Percentiles rank a stretch among this genome's conserved stretches.
These are phyloP conservation scores for Drosophila insularis DNA, from an alignment of 1,140 invertebrate genomes.

Conservation along the genomic window DNA sequence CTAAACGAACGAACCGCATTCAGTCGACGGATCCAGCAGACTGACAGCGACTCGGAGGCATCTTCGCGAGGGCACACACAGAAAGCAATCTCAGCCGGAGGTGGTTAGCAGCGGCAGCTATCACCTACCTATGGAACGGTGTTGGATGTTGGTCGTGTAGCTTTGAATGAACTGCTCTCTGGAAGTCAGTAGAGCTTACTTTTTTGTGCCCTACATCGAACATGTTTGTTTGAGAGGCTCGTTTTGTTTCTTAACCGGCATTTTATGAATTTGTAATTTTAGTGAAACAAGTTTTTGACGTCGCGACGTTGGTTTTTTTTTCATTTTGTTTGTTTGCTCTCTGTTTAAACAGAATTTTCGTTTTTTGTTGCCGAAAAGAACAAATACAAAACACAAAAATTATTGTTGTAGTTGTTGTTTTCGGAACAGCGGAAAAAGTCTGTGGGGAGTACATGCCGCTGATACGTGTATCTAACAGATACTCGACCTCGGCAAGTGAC, in stretches of 20 bases:
- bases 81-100: conserved; percentile 51
- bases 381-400: conserved; percentile 5
- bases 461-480: conserved; percentile 60
- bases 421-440: conserved; percentile 34
- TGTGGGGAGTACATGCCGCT: conserved; percentile 20
- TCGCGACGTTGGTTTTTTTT: conserved; percentile 22
- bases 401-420: conserved; percentile 17
- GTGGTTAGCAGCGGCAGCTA: conserved; percentile 24
- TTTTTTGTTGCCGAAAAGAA: conserved; percentile 45
- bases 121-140: neutral
- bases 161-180: conserved; percentile 9
- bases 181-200: conserved; percentile 27
- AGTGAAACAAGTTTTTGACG: conserved; percentile 58
- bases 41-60: conserved; percentile 56
- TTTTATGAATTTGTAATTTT: conserved; percentile 64
- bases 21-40: conserved; percentile 58
- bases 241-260: conserved; percentile 67
- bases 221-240: conserved; percentile 63
- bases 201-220: conserved; percentile 53
- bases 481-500: conserved; percentile 48
- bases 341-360: conserved; percentile 19
- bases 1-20: conserved; percentile 53
- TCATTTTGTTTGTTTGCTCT: conserved; percentile 45
- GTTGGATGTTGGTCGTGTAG: too few relatives aligned
- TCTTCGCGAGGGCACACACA: conserved; percentile 55